Evolutionary conservation across 2,113 vertebrate species (phyloP).

Genomic region (Cariama cristata): DNA sequence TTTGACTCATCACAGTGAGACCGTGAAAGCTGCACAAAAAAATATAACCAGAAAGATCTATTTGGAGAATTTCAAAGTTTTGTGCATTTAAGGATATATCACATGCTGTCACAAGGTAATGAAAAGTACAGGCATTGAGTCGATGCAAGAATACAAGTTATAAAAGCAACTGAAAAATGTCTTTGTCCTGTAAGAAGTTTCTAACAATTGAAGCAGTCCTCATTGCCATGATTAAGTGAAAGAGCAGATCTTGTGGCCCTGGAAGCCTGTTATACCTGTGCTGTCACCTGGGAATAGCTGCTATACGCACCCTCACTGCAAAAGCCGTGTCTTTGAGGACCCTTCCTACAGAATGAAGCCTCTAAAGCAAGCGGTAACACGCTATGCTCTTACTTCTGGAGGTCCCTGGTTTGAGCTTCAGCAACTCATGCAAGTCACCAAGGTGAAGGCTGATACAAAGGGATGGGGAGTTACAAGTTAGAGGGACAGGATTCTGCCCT

Average conservation of each 20-base stretch:
- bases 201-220: neutral
- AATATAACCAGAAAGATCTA: neutral
- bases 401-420: neutral
- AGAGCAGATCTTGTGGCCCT: neutral
- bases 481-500: neutral
- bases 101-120: accelerated
- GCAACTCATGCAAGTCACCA: neutral
- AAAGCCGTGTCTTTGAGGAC: neutral
- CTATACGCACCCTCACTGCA: accelerated
- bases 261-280: neutral
- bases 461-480: neutral
- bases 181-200: neutral
- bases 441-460: neutral
- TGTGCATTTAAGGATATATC: neutral
- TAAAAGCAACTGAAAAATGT: neutral
- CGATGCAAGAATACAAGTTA: neutral
- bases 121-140: neutral
- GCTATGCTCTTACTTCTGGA: neutral
- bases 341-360: neutral
- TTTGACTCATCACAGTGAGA: neutral
- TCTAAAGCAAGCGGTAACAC: accelerated
- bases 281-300: neutral
- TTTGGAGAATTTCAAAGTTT: neutral
- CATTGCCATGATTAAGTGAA: neutral
- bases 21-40: neutral